A percentile compares a stretch with the other conserved stretches of the same genome.
Conservation (phyloP, 1,140 invertebrate species). For the fruit fly (Drosophila melanogaster) region DNA sequence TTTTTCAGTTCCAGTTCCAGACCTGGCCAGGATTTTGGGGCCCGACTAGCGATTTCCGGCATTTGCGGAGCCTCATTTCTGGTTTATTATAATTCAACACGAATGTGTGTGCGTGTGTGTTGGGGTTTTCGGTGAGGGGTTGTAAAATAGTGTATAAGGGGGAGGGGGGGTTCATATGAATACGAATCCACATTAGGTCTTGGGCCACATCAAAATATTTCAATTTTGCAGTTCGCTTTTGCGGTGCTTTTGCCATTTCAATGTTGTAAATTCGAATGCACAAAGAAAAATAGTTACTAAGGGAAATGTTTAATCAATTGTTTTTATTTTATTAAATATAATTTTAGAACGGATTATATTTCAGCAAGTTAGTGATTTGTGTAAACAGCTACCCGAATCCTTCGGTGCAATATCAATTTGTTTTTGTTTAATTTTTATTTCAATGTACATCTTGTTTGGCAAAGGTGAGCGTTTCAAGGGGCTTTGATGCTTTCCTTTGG, state of each 20-base stretch:
- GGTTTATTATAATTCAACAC: conserved; percentile 82
- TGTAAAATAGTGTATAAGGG: conserved; percentile 9
- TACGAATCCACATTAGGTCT: conserved; percentile 54
- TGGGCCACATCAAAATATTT: conserved; percentile 76
- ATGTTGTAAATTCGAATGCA: conserved; percentile 12
- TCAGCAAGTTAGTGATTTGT: too few relatives aligned
- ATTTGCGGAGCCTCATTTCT: conserved; percentile 74
- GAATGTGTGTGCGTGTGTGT: conserved; percentile 50
- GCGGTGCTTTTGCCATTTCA: conserved; percentile 70
- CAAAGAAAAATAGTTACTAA: background rate
- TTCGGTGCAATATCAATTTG: too few relatives aligned
- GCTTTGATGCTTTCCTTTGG: conserved; percentile 31
- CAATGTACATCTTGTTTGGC: background rate
- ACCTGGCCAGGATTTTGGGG: conserved; percentile 21
- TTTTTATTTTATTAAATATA: background rate
- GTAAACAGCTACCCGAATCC: too few relatives aligned
- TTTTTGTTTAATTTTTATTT: too few relatives aligned
- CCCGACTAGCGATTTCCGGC: conserved; percentile 77
- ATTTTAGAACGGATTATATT: too few relatives aligned
- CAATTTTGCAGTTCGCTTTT: conserved; percentile 78
- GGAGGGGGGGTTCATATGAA: background rate
- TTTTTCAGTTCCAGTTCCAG: background rate
- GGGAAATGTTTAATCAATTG: too few relatives aligned
- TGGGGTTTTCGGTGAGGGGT: background rate
- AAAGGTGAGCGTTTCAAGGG: conserved; percentile 1